Conservation (phyloP, 2,888 invertebrate species). For the Mactromeris polynyma region DNA sequence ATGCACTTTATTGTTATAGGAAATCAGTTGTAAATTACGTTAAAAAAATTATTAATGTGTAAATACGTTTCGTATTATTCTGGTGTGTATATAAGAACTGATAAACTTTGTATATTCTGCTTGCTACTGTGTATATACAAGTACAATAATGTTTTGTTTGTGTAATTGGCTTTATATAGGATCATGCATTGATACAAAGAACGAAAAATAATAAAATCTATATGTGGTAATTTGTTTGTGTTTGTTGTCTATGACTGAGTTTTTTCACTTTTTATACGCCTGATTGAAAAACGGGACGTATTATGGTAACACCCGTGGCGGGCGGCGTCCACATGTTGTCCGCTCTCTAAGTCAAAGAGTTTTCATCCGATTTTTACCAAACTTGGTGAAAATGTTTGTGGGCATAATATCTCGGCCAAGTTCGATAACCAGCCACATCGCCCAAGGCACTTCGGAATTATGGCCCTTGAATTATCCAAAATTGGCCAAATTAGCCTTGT, state of each 20-base stretch:
- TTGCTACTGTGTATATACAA: neutral
- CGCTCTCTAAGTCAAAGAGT: too few species aligned
- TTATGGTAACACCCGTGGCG: too few species aligned
- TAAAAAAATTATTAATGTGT: neutral
- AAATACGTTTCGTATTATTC: neutral
- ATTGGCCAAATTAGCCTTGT: too few species aligned
- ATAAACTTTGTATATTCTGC: slow-evolving; percentile 15
- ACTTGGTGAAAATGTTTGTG: too few species aligned
- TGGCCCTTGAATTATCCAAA: too few species aligned
- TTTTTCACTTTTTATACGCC: too few species aligned
- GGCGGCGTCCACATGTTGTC: too few species aligned
- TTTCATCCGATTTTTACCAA: too few species aligned
- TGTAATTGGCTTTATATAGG: slow-evolving; percentile 18
- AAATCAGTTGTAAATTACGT: neutral
- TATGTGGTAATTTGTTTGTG: neutral
- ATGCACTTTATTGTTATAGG: neutral
- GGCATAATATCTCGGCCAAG: too few species aligned
- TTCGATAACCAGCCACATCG: too few species aligned
- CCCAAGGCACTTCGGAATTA: too few species aligned
- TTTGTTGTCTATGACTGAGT: neutral
- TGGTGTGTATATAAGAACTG: neutral
- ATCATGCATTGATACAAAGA: neutral
- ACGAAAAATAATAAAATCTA: slow-evolving; percentile 10
- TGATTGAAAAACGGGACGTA: too few species aligned
- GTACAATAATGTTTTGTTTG: neutral